Evolutionary conservation across 1,140 invertebrate species (phyloP).

Genomic region (Globodera ellingtonae): DNA sequence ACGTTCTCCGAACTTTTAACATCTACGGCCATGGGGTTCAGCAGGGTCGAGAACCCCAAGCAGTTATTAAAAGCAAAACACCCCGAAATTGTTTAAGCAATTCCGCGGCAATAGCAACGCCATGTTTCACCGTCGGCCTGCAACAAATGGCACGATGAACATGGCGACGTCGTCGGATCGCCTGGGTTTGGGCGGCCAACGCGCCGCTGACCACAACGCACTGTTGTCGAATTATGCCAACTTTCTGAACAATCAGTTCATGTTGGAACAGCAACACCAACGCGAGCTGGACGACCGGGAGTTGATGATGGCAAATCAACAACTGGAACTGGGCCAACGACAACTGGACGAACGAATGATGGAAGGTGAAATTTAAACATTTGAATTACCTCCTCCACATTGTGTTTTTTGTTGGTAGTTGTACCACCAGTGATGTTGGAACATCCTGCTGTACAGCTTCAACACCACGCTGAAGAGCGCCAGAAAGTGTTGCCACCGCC

Average conservation of each 20-base stretch:
- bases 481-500: neutral
- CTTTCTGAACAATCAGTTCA: constrained; percentile 63
- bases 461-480: neutral
- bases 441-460: neutral
- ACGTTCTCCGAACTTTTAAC: neutral
- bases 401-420: neutral
- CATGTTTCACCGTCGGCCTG: too few relatives aligned
- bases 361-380: neutral
- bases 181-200: too few relatives aligned
- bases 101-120: too few relatives aligned
- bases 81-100: too few relatives aligned
- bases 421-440: neutral
- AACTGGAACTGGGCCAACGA: neutral
- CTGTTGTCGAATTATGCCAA: constrained; percentile 59
- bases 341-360: neutral
- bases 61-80: too few relatives aligned
- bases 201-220: constrained; percentile 5
- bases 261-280: constrained; percentile 22
- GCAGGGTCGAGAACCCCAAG: too few relatives aligned
- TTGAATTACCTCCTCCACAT: too few relatives aligned
- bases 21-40: too few relatives aligned
- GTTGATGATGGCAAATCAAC: neutral
- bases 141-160: too few relatives aligned
- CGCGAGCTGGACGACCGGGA: constrained; percentile 4
- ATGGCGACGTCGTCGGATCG: too few relatives aligned